These are phyloP conservation scores for Conchocele bisecta DNA, from an alignment of 2,888 invertebrate species.

Conservation along the genomic window DNA sequence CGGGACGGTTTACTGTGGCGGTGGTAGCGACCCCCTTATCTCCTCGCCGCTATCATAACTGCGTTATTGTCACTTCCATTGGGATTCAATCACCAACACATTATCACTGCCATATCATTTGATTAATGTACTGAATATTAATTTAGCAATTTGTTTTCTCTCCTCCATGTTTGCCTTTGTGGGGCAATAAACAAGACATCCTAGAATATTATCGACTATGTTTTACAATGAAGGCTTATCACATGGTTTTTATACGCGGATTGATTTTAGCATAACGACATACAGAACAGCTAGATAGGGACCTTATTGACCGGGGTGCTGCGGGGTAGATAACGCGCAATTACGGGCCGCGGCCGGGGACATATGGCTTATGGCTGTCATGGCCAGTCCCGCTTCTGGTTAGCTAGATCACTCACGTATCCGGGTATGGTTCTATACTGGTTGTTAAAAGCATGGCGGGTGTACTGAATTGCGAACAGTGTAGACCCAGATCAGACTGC, in stretches of 20 bases:
- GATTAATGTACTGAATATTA: constrained; percentile 65
- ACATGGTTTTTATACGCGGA: constrained; percentile 61
- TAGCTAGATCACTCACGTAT: too few relatives aligned
- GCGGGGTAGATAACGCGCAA: constrained; percentile 19
- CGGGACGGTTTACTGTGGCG: too few relatives aligned
- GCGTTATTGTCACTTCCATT: constrained; percentile 48
- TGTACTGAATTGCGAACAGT: too few relatives aligned
- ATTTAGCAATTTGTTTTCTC: constrained; percentile 65
- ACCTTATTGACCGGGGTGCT: constrained; percentile 15
- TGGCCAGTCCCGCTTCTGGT: too few relatives aligned
- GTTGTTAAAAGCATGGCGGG: too few relatives aligned
- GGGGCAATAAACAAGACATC: constrained; percentile 62
- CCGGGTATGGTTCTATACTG: too few relatives aligned
- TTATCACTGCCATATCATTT: constrained; percentile 59
- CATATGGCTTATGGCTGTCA: too few relatives aligned
- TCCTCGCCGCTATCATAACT: constrained; percentile 37
- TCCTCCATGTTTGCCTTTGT: constrained; percentile 58
- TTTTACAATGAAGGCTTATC: constrained; percentile 61
- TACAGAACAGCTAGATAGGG: constrained; percentile 31
- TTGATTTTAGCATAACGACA: constrained; percentile 57
- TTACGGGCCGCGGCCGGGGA: too few relatives aligned
- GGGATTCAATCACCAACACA: constrained; percentile 39
- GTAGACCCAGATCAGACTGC: too few relatives aligned
- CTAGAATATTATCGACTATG: constrained; percentile 60
- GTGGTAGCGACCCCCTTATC: background rate